Evolutionary conservation across 2,113 vertebrate genomes (phyloP).

Genomic region (Solenodon paradoxus): DNA sequence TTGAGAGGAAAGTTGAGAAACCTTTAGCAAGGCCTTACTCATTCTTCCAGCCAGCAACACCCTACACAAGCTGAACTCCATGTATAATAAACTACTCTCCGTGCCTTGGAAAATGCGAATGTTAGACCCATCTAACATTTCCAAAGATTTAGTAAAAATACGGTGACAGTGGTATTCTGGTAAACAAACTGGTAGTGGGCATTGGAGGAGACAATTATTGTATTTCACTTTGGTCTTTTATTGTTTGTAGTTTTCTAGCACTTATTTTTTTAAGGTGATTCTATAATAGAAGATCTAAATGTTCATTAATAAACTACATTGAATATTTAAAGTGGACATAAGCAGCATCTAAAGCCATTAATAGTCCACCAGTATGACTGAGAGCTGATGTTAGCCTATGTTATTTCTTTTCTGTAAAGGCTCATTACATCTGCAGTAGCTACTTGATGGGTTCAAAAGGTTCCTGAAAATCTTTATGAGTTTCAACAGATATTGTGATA

Average conservation of each 20-base stretch:
- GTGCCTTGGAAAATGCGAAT: background rate
- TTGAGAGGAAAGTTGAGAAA: background rate
- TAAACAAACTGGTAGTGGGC: background rate
- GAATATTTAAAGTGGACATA: conserved; percentile 61
- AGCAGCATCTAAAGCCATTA: conserved; percentile 69
- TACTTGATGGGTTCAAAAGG: background rate
- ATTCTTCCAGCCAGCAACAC: background rate
- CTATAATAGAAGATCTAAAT: conserved; percentile 54
- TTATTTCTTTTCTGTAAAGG: background rate
- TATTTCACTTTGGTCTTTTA: background rate
- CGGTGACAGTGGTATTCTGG: background rate
- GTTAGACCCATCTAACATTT: background rate
- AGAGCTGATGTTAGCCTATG: conserved; percentile 43
- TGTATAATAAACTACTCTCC: background rate
- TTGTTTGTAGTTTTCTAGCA: conserved; percentile 27
- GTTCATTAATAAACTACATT: conserved; percentile 68
- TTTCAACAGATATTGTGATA: background rate
- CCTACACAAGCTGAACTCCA: background rate
- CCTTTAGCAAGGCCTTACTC: background rate
- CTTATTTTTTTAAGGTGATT: conserved; percentile 51
- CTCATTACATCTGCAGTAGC: background rate
- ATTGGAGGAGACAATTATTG: background rate
- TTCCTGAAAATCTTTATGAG: background rate
- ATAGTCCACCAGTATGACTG: conserved; percentile 54
- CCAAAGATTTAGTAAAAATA: background rate